These are phyloP conservation scores for Notodonta ziczac DNA, from an alignment of 2,888 invertebrate species.

Conservation along the genomic window DNA sequence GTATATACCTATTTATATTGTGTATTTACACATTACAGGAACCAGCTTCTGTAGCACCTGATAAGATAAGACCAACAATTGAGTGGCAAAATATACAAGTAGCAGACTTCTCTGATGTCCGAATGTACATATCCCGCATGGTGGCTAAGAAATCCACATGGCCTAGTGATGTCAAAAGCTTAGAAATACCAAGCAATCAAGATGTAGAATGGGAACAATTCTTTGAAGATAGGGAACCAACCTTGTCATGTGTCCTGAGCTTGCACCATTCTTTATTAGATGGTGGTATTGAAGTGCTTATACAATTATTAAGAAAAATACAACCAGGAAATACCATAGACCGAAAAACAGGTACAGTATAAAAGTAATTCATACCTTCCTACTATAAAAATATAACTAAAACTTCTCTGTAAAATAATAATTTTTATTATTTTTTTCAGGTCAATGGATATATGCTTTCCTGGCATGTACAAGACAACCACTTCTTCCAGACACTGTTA, in stretches of 20 bases:
- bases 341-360: constrained; percentile 62
- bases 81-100: constrained; percentile 89
- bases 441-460: constrained; percentile 89
- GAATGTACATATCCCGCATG: constrained; percentile 79
- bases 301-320: constrained; percentile 50
- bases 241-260: constrained; percentile 65
- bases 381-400: no score
- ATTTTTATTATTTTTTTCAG: constrained; percentile 54
- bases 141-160: constrained; percentile 48
- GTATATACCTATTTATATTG: no score
- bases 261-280: constrained; percentile 56
- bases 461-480: constrained; percentile 87
- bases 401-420: no score
- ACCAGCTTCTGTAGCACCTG: constrained; percentile 54
- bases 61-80: constrained; percentile 69
- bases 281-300: constrained; percentile 59
- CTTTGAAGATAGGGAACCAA: constrained; percentile 61
- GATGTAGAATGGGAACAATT: constrained; percentile 55
- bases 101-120: constrained; percentile 86
- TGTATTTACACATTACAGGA: constrained; percentile 43
- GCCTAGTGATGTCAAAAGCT: constrained; percentile 45
- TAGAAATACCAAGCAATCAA: constrained; percentile 44
- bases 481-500: constrained; percentile 87
- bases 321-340: constrained; percentile 65
- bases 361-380: background rate